Evolutionary conservation across 2,797 vertebrate genomes (phyloP).

Genomic region (Chrysocyon brachyurus): DNA sequence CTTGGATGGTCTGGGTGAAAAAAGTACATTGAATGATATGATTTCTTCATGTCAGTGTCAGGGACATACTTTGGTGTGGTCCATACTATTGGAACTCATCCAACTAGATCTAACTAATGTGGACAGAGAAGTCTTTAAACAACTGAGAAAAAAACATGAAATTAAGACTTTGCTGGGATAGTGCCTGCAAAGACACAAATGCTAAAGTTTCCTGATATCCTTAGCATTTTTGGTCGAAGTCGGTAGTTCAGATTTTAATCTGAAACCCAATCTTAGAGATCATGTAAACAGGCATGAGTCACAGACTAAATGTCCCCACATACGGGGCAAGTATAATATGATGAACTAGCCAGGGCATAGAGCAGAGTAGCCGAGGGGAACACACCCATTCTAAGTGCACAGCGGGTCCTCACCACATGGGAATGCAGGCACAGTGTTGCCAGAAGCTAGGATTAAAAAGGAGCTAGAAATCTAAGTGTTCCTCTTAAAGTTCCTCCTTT

Average conservation of each 20-base stretch:
- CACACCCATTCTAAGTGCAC: fast-evolving
- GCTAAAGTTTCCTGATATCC: neutral
- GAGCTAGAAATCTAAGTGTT: neutral
- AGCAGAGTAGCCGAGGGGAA: fast-evolving
- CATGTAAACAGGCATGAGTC: neutral
- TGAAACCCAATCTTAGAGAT: neutral
- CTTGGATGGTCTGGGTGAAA: neutral
- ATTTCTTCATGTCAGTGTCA: neutral
- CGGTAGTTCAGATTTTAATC: neutral
- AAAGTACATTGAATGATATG: neutral
- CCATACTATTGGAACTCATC: neutral
- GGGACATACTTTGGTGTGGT: neutral
- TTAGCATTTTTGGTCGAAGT: neutral
- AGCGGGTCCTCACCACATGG: fast-evolving
- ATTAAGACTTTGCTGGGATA: neutral
- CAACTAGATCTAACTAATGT: neutral
- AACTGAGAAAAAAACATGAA: neutral
- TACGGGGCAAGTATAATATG: fast-evolving
- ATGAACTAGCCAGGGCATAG: fast-evolving
- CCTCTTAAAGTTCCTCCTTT: neutral
- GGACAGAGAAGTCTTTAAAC: neutral
- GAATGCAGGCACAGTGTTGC: neutral
- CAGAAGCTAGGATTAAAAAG: neutral
- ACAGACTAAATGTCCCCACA: neutral
- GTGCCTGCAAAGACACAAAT: neutral